Percentiles rank a stretch among this genome's conserved stretches.
phyloP scores from a whole-genome alignment of 1,140 invertebrate species.

The Formica selysi region DNA sequence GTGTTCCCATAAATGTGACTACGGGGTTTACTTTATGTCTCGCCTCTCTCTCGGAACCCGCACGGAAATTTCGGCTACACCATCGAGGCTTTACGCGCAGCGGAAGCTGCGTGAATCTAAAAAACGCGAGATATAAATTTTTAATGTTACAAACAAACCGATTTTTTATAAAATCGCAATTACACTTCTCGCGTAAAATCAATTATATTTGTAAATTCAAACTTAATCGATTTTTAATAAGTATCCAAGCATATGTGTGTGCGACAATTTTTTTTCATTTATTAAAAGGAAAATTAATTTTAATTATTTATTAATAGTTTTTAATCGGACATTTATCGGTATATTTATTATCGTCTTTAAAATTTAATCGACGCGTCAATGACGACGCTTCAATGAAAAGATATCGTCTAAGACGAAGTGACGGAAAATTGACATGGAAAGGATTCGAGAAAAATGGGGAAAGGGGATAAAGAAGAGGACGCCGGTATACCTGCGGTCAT shows the following conservation, averaged over 20 bases:
- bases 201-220: neutral
- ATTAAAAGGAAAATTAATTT: neutral
- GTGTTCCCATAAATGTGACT: conserved; percentile 77
- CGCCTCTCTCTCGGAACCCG: conserved; percentile 31
- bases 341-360: neutral
- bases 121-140: neutral
- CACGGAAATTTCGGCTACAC: conserved; percentile 26
- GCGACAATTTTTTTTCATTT: neutral
- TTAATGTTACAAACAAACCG: too few species aligned
- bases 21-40: conserved; percentile 71
- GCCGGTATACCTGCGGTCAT: conserved; percentile 71
- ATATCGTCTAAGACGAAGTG: conserved; percentile 28
- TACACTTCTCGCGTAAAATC: neutral
- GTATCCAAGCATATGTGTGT: neutral
- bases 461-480: neutral
- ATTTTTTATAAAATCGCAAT: too few species aligned
- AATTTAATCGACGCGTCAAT: neutral
- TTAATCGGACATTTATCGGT: neutral
- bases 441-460: too few species aligned
- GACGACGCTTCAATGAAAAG: neutral
- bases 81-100: too few species aligned
- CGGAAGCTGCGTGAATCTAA: too few species aligned
- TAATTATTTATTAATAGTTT: neutral
- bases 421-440: neutral
- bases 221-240: neutral